Evolutionary conservation across 2,113 vertebrate genomes (phyloP).

Genomic region (Urocolius indicus): DNA sequence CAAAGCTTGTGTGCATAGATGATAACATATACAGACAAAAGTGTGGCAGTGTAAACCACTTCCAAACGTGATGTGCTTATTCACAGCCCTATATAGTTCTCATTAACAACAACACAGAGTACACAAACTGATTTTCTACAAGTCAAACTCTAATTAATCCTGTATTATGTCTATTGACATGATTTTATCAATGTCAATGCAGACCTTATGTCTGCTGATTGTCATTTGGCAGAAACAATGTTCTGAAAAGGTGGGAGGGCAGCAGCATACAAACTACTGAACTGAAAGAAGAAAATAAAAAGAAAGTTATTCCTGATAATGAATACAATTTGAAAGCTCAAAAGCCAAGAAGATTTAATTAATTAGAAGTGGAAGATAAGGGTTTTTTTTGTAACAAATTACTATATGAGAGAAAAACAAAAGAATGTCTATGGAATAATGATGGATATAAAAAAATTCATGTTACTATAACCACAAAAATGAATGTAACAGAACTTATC

Average conservation of each 20-base stretch:
- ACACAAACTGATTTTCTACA: neutral
- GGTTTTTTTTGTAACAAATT: neutral
- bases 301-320: neutral
- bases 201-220: neutral
- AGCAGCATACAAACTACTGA: neutral
- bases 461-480: neutral
- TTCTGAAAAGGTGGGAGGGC: neutral
- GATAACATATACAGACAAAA: neutral
- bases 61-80: neutral
- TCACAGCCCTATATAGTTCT: neutral
- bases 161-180: neutral
- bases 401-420: neutral
- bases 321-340: neutral
- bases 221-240: neutral
- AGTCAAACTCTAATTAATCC: neutral
- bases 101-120: neutral
- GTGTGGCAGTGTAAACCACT: neutral
- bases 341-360: neutral
- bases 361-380: neutral
- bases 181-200: neutral
- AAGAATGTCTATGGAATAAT: neutral
- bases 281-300: neutral
- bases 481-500: neutral
- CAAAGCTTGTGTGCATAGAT: neutral
- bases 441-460: neutral